Percentiles rank a stretch among this genome's conserved stretches.
Conservation (phyloP, 2,797 vertebrate species). For the Aplochiton taeniatus region DNA sequence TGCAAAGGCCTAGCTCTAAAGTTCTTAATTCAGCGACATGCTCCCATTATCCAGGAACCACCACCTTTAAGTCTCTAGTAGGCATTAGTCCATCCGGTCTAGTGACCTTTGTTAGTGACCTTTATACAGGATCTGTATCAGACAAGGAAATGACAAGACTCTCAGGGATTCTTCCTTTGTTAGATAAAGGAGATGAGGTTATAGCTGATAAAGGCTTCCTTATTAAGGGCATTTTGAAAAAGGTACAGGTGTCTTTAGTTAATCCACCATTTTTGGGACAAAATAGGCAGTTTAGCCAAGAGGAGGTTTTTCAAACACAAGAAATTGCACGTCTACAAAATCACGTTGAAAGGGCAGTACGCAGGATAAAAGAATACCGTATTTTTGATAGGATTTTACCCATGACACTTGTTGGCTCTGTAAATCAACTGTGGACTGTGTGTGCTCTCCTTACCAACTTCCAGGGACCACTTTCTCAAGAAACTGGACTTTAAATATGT, state of each 20-base stretch:
- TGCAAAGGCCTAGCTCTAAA: constrained; percentile 13
- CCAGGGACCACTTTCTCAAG: neutral
- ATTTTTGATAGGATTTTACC: constrained; percentile 1
- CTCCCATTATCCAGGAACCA: constrained; percentile 6
- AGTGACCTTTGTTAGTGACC: constrained; percentile 3
- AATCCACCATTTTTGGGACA: constrained; percentile 15
- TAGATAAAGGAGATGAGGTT: constrained; percentile 17
- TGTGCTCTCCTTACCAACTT: constrained; percentile 2
- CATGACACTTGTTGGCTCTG: neutral
- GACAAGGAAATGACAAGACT: constrained; percentile 20
- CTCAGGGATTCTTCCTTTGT: constrained; percentile 10
- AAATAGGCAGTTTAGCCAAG: constrained; percentile 9
- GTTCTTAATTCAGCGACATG: constrained; percentile 9
- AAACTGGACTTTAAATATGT: too few species aligned
- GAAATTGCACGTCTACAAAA: too few species aligned
- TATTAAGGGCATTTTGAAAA: constrained; percentile 2
- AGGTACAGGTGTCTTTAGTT: constrained; percentile 1
- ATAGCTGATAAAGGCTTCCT: constrained; percentile 21
- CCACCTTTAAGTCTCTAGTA: constrained; percentile 6
- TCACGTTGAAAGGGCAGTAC: too few species aligned
- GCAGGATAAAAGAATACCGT: too few species aligned
- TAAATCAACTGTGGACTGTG: constrained; percentile 5
- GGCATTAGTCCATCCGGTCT: constrained; percentile 13
- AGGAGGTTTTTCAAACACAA: too few species aligned
- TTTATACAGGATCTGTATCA: constrained; percentile 15